These are phyloP conservation scores for Amphilophus citrinellus DNA, from an alignment of 2,113 vertebrate genomes.

Conservation along the genomic window DNA sequence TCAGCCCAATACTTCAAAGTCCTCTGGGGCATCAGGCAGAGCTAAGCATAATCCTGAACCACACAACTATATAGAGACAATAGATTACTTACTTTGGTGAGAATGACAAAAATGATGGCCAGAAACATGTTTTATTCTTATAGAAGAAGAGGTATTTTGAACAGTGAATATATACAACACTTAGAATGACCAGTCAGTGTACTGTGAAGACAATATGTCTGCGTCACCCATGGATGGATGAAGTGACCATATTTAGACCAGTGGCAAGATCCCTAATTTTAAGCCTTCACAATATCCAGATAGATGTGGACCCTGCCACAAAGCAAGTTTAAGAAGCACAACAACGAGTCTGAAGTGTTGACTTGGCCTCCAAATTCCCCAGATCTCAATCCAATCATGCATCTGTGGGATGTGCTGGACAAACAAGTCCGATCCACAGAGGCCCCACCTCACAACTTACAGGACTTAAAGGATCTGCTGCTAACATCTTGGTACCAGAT, in stretches of 20 bases:
- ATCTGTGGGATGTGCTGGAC: too few species aligned
- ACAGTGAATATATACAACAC: not conserved
- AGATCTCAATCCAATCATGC: too few species aligned
- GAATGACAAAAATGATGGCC: not conserved
- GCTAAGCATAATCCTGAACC: not conserved
- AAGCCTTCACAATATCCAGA: not conserved
- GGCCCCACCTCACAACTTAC: too few species aligned
- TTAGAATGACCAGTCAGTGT: not conserved
- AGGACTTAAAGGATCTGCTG: too few species aligned
- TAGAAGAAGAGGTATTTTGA: too few species aligned
- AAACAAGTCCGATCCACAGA: too few species aligned
- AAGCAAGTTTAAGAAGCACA: too few species aligned
- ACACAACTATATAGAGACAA: not conserved
- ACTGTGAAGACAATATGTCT: too few species aligned
- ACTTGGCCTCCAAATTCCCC: too few species aligned
- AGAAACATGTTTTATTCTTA: not conserved
- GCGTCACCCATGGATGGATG: not conserved
- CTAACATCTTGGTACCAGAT: too few species aligned
- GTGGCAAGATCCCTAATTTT: not conserved
- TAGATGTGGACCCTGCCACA: not conserved
- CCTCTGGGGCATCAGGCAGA: conserved; percentile 34
- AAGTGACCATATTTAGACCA: not conserved
- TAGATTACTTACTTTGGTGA: not conserved
- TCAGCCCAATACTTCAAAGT: conserved; percentile 43
- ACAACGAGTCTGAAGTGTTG: too few species aligned